phyloP scores from a whole-genome alignment of 2,888 invertebrate species.

The Oconnorella tubifera region DNA sequence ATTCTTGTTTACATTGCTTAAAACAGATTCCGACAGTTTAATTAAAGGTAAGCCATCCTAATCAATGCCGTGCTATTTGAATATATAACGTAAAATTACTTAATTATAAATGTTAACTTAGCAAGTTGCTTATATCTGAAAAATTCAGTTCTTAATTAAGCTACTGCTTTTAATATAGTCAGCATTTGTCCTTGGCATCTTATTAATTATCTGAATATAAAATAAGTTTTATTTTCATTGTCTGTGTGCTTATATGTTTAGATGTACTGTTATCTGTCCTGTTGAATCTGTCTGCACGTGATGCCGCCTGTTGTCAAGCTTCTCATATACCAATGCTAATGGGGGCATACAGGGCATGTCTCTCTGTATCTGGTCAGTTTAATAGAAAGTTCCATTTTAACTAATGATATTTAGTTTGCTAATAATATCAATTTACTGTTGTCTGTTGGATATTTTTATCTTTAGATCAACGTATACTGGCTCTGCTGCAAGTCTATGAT shows the following conservation, averaged over 20 bases:
- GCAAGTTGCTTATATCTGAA: background rate
- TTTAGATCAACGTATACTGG: conserved; percentile 70
- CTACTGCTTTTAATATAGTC: background rate
- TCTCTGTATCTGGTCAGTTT: conserved; percentile 59
- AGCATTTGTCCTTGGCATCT: background rate
- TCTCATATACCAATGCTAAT: conserved; percentile 73
- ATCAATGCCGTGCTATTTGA: too few species aligned
- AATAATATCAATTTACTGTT: background rate
- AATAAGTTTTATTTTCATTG: too few species aligned
- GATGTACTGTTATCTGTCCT: conserved; percentile 64
- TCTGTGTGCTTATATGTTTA: conserved; percentile 19
- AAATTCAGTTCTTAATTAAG: background rate
- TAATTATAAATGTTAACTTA: too few species aligned
- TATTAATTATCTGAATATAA: too few species aligned
- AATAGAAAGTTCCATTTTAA: background rate
- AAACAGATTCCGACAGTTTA: conserved; percentile 23
- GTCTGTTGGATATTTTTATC: too few species aligned
- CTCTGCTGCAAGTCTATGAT: conserved; percentile 68
- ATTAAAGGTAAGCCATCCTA: conserved; percentile 21
- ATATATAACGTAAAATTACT: too few species aligned
- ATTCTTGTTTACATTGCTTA: conserved; percentile 43
- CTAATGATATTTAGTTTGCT: background rate
- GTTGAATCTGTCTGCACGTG: conserved; percentile 64
- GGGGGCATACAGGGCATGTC: conserved; percentile 73
- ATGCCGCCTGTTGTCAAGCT: conserved; percentile 65